Base-by-base conservation (phyloP, 2,113 vertebrate genomes). In the Athene cunicularia region DNA sequence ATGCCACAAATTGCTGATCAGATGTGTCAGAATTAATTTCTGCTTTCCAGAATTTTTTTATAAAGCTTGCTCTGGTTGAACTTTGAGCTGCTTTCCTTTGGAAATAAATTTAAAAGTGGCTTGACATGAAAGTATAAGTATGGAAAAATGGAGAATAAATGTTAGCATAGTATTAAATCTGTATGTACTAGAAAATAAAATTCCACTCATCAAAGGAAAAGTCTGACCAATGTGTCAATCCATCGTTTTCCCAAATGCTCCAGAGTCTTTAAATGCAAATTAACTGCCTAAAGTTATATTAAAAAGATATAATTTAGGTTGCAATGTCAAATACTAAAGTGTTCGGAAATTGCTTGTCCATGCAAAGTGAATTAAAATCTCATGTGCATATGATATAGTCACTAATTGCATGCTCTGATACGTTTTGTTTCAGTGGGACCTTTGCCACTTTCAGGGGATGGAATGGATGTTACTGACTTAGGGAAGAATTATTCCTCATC, bases 11-110 rank as follows among this genome's bases (percentile, higher is more conserved):
- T 96, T 95, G 91, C 96, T 98, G 96, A 98, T 98, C 89, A 71
- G 92, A 95, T 96, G 58, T 98, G 97, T 98, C 95, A 97, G 92
- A 96, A 96, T 94, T 97, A 97, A 98, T 98, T 97, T 96, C 96
- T 96, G 56, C 79, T 97, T 97, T 96, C 95, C 81, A 60, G 77
- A 93, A 4, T 80, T 94, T 93, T 94, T 95, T 91, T 58, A 45
- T 86, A 81, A 95, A 95, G 32, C 41, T 94, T 91, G 27, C 19
- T 93, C 52, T 90, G 58, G 22, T 93, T 97, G 96, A 97, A 98
- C 96, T 96, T 95, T 92, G 64, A 70, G 74, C 72, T 95, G 66
- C 67, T 96, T 97, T 97, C 79, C 81, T 94, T 87, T 96, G 90
- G 86, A 97, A 94, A 92, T 96, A 94, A 92, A 83, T 97, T 95